A percentile compares a stretch with the other conserved stretches of the same genome.
Conservation (phyloP, 2,113 vertebrate genomes). For the Cromileptes altivelis region DNA sequence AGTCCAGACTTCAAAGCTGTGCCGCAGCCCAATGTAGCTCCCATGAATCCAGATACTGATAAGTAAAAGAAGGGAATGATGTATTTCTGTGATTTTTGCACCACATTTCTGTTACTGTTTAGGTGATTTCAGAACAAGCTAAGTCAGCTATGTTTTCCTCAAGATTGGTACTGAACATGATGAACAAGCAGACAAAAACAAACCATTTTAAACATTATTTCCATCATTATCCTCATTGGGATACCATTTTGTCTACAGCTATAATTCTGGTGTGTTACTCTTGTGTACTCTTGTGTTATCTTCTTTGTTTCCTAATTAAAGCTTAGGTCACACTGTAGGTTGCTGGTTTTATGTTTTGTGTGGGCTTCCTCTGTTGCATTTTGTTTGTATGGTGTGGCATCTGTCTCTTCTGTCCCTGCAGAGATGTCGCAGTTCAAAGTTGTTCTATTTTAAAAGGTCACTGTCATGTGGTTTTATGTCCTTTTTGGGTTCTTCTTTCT, state of each 20-base stretch:
- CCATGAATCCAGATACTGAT: conserved; percentile 23
- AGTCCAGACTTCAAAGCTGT: conserved; percentile 74
- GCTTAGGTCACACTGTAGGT: conserved; percentile 69
- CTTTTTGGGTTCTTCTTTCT: conserved; percentile 57
- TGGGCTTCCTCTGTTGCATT: conserved; percentile 75
- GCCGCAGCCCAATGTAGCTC: conserved; percentile 55
- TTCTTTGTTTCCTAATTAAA: conserved; percentile 77
- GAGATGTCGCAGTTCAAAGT: conserved; percentile 36
- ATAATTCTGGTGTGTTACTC: conserved; percentile 51
- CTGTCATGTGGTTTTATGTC: conserved; percentile 58
- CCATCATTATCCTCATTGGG: conserved; percentile 25
- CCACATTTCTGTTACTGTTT: conserved; percentile 46
- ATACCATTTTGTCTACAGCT: conserved; percentile 48
- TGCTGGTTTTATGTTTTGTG: conserved; percentile 79
- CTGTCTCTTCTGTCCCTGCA: conserved; percentile 49
- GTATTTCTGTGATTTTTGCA: conserved; percentile 50
- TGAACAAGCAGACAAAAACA: conserved; percentile 26
- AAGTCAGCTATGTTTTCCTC: conserved; percentile 50
- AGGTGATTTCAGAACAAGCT: conserved; percentile 28
- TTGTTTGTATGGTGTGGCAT: conserved; percentile 57
- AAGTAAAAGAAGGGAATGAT: conserved; percentile 54
- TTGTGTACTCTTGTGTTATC: conserved; percentile 71
- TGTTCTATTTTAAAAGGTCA: conserved; percentile 47
- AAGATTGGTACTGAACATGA: conserved; percentile 34
- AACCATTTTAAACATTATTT: conserved; percentile 23